Evolutionary conservation across 2,888 invertebrate species (phyloP).

Genomic region (Agrilus biguttatus): DNA sequence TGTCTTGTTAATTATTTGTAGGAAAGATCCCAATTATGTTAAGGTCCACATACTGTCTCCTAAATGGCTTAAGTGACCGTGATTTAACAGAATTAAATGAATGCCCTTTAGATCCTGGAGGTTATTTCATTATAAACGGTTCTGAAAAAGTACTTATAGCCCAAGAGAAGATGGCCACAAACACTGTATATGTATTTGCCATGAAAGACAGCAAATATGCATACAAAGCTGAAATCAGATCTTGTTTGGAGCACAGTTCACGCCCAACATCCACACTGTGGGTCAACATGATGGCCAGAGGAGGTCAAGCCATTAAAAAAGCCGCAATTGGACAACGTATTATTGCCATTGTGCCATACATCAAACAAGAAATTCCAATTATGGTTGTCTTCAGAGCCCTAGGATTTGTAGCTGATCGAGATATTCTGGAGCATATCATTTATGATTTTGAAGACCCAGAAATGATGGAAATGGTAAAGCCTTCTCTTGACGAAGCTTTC

Average conservation of each 20-base stretch:
- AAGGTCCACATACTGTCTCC: constrained; percentile 89
- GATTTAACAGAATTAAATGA: constrained; percentile 99
- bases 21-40: constrained; percentile 98
- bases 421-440: constrained; percentile 98
- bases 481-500: constrained; percentile 97
- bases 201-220: constrained; percentile 99
- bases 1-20: constrained; percentile 22
- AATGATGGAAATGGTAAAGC: constrained; percentile 99
- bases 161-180: constrained; percentile 99
- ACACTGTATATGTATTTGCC: constrained; percentile 98
- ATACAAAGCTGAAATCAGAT: constrained; percentile 95
- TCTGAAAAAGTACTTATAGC: constrained; percentile 91
- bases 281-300: constrained; percentile 99
- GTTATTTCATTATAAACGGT: constrained; percentile 99
- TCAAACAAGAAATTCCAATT: constrained; percentile 98
- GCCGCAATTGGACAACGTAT: constrained; percentile 98
- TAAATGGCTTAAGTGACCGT: constrained; percentile 91
- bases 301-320: constrained; percentile 97
- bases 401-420: constrained; percentile 95
- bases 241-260: constrained; percentile 82
- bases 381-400: constrained; percentile 98
- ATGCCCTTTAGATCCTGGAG: constrained; percentile 97
- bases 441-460: constrained; percentile 99
- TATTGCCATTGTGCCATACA: constrained; percentile 94
- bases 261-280: constrained; percentile 94